A percentile compares a stretch with the other conserved stretches of the same genome.
phyloP scores from a whole-genome alignment of 1,140 invertebrate species.

The Nilaparvata lugens region DNA sequence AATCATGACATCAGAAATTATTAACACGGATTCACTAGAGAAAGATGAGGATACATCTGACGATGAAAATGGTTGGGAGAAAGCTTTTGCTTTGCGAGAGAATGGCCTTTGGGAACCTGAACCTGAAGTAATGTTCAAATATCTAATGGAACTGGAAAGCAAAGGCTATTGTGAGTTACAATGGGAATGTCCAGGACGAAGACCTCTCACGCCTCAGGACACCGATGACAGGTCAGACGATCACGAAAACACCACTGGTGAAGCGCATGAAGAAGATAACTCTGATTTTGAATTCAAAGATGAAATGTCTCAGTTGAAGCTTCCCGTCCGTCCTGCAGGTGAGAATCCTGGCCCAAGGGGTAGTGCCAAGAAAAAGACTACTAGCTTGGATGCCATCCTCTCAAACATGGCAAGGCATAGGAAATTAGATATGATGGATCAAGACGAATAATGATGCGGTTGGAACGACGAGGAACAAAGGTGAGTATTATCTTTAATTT shows the following conservation, averaged over 20 bases:
- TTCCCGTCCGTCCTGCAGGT: slow-evolving; percentile 18
- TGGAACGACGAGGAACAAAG: no score
- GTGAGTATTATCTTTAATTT: no score
- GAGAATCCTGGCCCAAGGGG: slow-evolving; percentile 29
- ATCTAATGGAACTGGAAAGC: slow-evolving; percentile 30
- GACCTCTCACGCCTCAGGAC: slow-evolving; percentile 30
- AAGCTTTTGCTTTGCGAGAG: background rate
- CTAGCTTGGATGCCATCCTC: slow-evolving; percentile 36
- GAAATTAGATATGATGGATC: slow-evolving; percentile 29
- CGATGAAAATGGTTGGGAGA: background rate
- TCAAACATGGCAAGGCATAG: slow-evolving; percentile 37
- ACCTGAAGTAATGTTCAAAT: slow-evolving; percentile 27
- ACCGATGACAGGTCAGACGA: slow-evolving; percentile 8
- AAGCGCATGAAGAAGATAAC: slow-evolving; percentile 24
- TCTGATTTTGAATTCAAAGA: slow-evolving; percentile 38
- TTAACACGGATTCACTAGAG: no score
- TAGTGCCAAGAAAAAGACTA: slow-evolving; percentile 38
- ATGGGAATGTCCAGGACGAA: slow-evolving; percentile 35
- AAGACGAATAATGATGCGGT: slow-evolving; percentile 12
- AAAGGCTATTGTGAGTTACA: slow-evolving; percentile 27
- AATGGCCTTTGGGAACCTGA: slow-evolving; percentile 22
- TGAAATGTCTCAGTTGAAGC: slow-evolving; percentile 29
- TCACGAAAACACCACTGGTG: slow-evolving; percentile 15
- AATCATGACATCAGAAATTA: no score
- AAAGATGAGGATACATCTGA: no score